phyloP scores from a whole-genome alignment of 1,140 invertebrate genomes.

The Frieseomelitta varia region DNA sequence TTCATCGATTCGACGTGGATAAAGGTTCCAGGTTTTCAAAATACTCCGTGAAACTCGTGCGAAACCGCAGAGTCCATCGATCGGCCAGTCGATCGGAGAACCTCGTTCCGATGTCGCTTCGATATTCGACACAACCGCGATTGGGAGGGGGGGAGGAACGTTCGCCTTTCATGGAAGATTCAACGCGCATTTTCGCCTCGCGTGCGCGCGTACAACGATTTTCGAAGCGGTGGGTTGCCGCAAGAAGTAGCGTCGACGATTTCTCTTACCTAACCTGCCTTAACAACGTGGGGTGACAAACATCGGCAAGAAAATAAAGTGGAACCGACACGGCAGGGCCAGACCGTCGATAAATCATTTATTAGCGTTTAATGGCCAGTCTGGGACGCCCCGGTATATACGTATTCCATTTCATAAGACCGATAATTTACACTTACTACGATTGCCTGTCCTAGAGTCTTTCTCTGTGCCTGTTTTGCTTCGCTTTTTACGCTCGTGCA shows the following conservation, averaged over 20 bases:
- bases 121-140: background rate
- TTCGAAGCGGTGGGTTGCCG: background rate
- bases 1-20: background rate
- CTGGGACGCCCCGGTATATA: background rate
- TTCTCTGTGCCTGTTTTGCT: too few relatives aligned
- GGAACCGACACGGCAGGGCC: constrained; percentile 9
- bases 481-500: background rate
- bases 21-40: fast-evolving
- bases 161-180: constrained; percentile 13
- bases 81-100: constrained; percentile 40
- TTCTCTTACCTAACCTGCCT: constrained; percentile 60
- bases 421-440: constrained; percentile 20
- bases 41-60: too few relatives aligned
- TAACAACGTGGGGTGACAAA: constrained; percentile 46
- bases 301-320: constrained; percentile 49
- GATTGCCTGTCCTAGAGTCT: background rate
- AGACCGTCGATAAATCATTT: constrained; percentile 44
- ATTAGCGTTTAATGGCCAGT: constrained; percentile 38
- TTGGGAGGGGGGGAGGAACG: background rate
- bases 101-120: background rate
- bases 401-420: constrained; percentile 21
- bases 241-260: constrained; percentile 29
- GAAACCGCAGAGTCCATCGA: background rate
- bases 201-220: background rate
- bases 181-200: background rate